Evolutionary conservation across 2,797 vertebrate genomes (phyloP).

Genomic region (Gambelia wislizenii): DNA sequence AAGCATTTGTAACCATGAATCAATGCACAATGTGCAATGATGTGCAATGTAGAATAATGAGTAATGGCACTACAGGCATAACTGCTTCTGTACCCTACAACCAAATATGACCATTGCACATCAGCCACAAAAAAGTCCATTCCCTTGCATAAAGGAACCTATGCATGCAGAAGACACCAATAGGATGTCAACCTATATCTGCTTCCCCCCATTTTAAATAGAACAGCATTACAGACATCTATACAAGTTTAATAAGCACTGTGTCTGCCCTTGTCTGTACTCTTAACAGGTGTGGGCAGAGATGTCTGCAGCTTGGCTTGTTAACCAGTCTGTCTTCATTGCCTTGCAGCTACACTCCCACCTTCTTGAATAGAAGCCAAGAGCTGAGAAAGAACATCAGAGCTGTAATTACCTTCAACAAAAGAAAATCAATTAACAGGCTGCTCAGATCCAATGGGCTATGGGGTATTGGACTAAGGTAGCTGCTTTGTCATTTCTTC

Average conservation of each 20-base stretch:
- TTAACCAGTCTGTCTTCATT: not conserved
- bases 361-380: slow-evolving; percentile 3
- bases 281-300: not conserved
- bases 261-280: not conserved
- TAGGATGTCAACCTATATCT: not conserved
- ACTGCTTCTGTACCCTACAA: too few species aligned
- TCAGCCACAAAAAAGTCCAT: too few species aligned
- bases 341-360: not conserved
- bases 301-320: not conserved
- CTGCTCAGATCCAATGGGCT: not conserved
- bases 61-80: too few species aligned
- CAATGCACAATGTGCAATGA: too few species aligned
- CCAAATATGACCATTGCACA: too few species aligned
- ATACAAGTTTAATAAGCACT: not conserved
- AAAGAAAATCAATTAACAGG: slow-evolving; percentile 9
- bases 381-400: not conserved
- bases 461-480: not conserved
- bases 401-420: not conserved
- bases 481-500: not conserved
- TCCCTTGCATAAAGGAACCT: too few species aligned
- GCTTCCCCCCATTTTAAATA: not conserved
- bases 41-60: too few species aligned
- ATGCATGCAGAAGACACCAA: too few species aligned
- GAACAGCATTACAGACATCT: not conserved
- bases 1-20: too few species aligned